These are phyloP conservation scores for Eupeodes latifasciatus DNA, from an alignment of 2,888 invertebrate species.

Conservation along the genomic window DNA sequence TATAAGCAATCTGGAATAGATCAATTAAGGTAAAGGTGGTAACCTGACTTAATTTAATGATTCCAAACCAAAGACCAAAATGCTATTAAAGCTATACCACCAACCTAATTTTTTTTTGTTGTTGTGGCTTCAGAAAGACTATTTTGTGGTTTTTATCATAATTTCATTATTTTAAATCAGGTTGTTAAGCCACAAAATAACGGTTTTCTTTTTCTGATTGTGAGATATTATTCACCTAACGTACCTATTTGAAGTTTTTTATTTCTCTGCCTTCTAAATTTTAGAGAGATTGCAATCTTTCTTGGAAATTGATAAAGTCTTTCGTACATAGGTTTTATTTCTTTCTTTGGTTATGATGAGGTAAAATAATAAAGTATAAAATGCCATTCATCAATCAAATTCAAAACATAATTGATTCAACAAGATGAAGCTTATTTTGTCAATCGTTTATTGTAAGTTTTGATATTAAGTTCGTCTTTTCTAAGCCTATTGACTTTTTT, in stretches of 20 bases:
- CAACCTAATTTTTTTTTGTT: not conserved
- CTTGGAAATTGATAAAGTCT: not conserved
- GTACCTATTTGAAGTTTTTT: not conserved
- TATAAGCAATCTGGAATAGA: slow-evolving; percentile 38
- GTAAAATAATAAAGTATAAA: slow-evolving; percentile 42
- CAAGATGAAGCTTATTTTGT: slow-evolving; percentile 50
- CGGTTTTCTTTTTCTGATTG: slow-evolving; percentile 28
- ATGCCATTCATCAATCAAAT: slow-evolving; percentile 1
- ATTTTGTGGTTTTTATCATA: slow-evolving; percentile 35
- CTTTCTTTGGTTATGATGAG: not conserved
- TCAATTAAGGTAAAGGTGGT: slow-evolving; percentile 38
- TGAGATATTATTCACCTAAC: slow-evolving; percentile 25
- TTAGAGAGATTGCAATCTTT: slow-evolving; percentile 45
- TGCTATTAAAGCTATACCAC: slow-evolving; percentile 36
- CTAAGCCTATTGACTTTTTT: not conserved
- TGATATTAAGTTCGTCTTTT: not conserved
- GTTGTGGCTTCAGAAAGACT: slow-evolving; percentile 8
- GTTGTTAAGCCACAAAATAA: not conserved
- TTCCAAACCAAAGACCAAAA: slow-evolving; percentile 53
- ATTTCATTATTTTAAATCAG: not conserved
- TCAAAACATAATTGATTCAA: slow-evolving; percentile 29
- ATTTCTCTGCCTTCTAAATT: not conserved
- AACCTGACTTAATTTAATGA: slow-evolving; percentile 58
- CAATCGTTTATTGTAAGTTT: slow-evolving; percentile 56
- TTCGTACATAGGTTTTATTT: not conserved